A percentile compares a stretch with the other conserved stretches of the same genome.
These are phyloP conservation scores for Tor tambroides DNA, from an alignment of 2,113 vertebrate species.

Conservation along the genomic window DNA sequence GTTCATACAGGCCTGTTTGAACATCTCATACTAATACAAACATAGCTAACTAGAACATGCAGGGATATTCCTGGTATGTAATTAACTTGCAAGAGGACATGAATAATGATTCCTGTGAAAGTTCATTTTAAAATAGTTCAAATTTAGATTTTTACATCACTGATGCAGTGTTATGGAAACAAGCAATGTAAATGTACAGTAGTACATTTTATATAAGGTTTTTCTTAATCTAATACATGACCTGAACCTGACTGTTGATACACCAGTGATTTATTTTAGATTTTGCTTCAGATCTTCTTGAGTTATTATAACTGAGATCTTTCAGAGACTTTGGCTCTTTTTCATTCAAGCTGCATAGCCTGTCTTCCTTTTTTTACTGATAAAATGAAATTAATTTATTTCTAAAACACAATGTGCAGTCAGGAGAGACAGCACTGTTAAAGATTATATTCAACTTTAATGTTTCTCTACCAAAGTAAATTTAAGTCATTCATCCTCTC, in stretches of 20 bases:
- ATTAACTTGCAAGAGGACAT: neutral
- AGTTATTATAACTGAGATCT: neutral
- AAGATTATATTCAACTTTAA: neutral
- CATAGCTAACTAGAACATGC: neutral
- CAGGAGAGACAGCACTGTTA: neutral
- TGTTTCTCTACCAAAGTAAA: neutral
- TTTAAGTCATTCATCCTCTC: neutral
- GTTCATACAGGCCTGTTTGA: neutral
- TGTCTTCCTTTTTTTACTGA: neutral
- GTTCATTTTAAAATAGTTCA: neutral
- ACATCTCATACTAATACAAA: neutral
- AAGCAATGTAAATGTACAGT: neutral
- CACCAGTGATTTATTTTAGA: neutral
- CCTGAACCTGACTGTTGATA: neutral
- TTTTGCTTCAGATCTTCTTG: neutral
- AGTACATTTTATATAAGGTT: neutral
- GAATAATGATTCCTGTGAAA: neutral
- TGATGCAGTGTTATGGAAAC: neutral
- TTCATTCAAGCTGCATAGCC: neutral
- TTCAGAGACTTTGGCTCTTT: neutral
- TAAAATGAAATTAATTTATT: neutral
- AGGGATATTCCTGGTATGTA: neutral
- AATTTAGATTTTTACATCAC: neutral
- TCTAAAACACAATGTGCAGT: neutral
- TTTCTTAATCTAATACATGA: neutral